Conservation (phyloP, 1,140 invertebrate genomes). For the Callitettix versicolor region DNA sequence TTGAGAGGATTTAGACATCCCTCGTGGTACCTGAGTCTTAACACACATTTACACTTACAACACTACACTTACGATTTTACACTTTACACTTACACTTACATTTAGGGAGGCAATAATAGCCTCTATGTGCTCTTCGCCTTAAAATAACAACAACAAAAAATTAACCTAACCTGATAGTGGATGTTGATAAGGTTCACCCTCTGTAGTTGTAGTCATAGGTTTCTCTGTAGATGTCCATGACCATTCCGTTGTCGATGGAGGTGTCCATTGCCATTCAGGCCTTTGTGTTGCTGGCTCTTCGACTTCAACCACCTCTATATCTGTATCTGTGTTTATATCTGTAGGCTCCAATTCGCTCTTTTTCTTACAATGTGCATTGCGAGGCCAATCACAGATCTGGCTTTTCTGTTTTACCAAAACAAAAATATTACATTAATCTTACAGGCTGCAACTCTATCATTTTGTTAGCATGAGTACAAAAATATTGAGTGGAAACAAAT, state of each 20-base stretch:
- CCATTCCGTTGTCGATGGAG: not conserved
- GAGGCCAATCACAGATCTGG: constrained; percentile 69
- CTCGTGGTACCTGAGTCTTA: too few species aligned
- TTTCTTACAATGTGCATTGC: constrained; percentile 48
- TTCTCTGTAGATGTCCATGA: constrained; percentile 14
- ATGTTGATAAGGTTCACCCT: constrained; percentile 22
- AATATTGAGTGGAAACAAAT: not conserved
- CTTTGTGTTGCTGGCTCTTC: not conserved
- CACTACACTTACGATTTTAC: too few species aligned
- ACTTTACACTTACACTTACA: too few species aligned
- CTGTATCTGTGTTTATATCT: too few species aligned
- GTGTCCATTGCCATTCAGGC: constrained; percentile 13
- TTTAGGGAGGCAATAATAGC: too few species aligned
- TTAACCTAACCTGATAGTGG: constrained; percentile 17
- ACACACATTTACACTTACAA: too few species aligned
- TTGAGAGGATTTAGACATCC: too few species aligned
- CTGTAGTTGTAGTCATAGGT: constrained; percentile 28
- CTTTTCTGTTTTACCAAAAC: constrained; percentile 29
- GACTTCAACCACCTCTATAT: too few species aligned
- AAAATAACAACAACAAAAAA: too few species aligned
- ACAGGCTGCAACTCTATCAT: not conserved
- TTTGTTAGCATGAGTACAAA: not conserved
- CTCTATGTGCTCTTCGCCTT: too few species aligned
- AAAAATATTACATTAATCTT: not conserved
- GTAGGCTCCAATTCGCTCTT: constrained; percentile 6